Conservation (phyloP, 2,888 invertebrate genomes). For the Lottia scabra region DNA sequence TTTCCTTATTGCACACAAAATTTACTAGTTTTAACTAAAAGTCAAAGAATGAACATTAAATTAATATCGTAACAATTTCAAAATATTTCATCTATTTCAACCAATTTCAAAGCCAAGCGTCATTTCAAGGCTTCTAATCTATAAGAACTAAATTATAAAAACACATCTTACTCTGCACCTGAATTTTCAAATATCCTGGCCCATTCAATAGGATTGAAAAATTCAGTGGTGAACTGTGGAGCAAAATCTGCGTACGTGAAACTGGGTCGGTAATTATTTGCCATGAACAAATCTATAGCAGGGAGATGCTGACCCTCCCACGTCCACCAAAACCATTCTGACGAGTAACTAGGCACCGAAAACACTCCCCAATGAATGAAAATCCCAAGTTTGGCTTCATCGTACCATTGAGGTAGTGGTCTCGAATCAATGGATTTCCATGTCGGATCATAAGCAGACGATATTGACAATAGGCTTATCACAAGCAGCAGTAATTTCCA, state of each 20-base stretch:
- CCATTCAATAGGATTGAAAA: constrained; percentile 88
- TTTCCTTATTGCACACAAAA: too few species aligned
- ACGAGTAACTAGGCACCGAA: constrained; percentile 57
- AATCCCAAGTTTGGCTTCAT: constrained; percentile 70
- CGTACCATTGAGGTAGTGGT: constrained; percentile 69
- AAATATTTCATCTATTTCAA: too few species aligned
- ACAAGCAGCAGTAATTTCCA: too few species aligned
- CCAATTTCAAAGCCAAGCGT: too few species aligned
- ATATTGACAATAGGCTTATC: too few species aligned
- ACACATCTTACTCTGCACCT: constrained; percentile 81
- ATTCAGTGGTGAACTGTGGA: constrained; percentile 84
- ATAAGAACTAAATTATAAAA: too few species aligned
- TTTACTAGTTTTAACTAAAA: too few species aligned
- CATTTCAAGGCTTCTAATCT: too few species aligned
- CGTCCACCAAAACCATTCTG: constrained; percentile 93
- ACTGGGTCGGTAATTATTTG: constrained; percentile 82
- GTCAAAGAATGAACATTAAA: too few species aligned
- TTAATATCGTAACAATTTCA: too few species aligned
- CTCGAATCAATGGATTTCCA: constrained; percentile 70
- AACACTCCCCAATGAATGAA: constrained; percentile 71
- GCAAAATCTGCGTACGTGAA: constrained; percentile 95
- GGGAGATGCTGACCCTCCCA: too few species aligned
- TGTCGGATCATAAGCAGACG: constrained; percentile 41
- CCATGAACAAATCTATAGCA: too few species aligned
- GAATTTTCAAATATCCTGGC: constrained; percentile 83